Percentiles rank a stretch among this genome's conserved stretches.
phyloP scores from a whole-genome alignment of 2,113 vertebrate genomes.

The Fregata magnificens region DNA sequence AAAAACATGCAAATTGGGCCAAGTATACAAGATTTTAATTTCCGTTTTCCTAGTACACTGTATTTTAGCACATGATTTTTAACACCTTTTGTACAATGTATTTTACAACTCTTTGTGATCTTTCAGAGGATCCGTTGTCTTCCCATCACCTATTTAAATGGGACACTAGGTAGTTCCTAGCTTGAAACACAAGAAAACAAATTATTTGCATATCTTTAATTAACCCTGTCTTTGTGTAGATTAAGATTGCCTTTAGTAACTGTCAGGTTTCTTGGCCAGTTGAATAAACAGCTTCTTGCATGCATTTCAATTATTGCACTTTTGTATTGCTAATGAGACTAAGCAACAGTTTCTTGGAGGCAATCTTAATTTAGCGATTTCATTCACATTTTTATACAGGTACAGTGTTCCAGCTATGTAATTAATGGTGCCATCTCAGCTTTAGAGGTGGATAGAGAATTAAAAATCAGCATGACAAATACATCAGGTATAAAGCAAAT shows the following conservation, averaged over 20 bases:
- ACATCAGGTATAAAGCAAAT: not conserved
- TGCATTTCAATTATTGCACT: slow-evolving; percentile 40
- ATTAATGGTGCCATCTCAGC: slow-evolving; percentile 4
- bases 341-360: slow-evolving; percentile 35
- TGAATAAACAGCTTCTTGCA: slow-evolving; percentile 16
- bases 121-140: not conserved
- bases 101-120: not conserved
- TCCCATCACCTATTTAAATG: not conserved
- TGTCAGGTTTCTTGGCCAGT: slow-evolving; percentile 30
- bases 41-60: not conserved
- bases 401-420: not conserved
- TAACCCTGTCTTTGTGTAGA: slow-evolving; percentile 30
- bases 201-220: slow-evolving; percentile 41
- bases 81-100: not conserved
- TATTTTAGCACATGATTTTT: not conserved
- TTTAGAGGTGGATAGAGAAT: slow-evolving; percentile 18
- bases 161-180: not conserved
- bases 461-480: slow-evolving; percentile 24
- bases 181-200: slow-evolving; percentile 1
- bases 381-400: slow-evolving; percentile 41
- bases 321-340: slow-evolving; percentile 38
- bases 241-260: slow-evolving; percentile 24
- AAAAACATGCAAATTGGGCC: not conserved
- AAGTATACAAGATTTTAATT: not conserved
- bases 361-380: not conserved